phyloP scores from a whole-genome alignment of 2,888 invertebrate genomes.

The Agriopis aurantiaria region DNA sequence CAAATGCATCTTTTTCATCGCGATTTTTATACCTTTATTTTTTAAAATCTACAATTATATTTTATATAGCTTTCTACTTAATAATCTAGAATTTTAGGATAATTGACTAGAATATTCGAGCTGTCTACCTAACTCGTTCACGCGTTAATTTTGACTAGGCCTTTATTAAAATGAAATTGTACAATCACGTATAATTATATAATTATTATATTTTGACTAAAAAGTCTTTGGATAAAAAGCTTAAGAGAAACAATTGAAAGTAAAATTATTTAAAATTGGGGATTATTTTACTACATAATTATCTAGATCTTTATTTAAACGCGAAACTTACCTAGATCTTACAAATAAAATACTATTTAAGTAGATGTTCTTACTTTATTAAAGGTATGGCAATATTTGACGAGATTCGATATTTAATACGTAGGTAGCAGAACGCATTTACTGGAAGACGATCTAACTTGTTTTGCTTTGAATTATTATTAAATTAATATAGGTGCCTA shows the following conservation, averaged over 20 bases:
- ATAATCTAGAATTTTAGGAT: slow-evolving; percentile 61
- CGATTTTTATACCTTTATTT: neutral
- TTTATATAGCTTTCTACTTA: slow-evolving; percentile 23
- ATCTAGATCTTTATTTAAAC: too few species aligned
- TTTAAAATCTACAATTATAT: neutral
- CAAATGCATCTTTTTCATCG: neutral
- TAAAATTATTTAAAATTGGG: too few species aligned
- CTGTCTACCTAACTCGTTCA: slow-evolving; percentile 50
- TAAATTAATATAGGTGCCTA: neutral
- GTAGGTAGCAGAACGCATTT: neutral
- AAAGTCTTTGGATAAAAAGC: too few species aligned
- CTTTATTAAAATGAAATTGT: slow-evolving; percentile 42
- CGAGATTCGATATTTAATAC: neutral
- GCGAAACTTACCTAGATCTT: too few species aligned
- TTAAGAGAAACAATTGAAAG: too few species aligned
- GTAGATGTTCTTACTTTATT: too few species aligned
- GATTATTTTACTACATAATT: too few species aligned
- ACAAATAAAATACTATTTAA: neutral
- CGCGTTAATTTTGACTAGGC: slow-evolving; percentile 66
- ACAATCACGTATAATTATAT: neutral
- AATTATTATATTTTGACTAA: too few species aligned
- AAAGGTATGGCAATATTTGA: neutral
- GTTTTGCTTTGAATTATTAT: neutral
- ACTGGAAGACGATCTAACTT: neutral
- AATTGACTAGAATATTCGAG: slow-evolving; percentile 79